phyloP scores from a whole-genome alignment of 2,797 vertebrate genomes.

The Lepus oiostolus region DNA sequence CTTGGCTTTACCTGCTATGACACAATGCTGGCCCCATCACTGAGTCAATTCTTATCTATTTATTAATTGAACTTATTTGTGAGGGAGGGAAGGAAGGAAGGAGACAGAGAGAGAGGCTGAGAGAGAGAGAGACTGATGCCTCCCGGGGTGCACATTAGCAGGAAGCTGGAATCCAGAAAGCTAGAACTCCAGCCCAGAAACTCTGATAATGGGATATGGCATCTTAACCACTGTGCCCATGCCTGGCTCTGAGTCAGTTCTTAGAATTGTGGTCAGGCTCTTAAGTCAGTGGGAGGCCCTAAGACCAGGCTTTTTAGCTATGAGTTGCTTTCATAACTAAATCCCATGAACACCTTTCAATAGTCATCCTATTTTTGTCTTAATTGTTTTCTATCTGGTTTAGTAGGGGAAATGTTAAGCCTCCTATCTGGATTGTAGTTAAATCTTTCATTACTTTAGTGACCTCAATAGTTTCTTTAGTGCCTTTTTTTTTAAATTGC shows the following conservation, averaged over 20 bases:
- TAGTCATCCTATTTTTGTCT: slow-evolving; percentile 12
- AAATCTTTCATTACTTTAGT: background rate
- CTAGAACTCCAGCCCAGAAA: too few species aligned
- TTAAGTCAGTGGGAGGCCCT: background rate
- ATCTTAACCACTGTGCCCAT: too few species aligned
- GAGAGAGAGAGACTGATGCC: too few species aligned
- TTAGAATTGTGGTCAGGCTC: background rate
- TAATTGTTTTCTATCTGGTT: background rate
- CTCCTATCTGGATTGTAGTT: background rate
- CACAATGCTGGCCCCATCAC: too few species aligned
- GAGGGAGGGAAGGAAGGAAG: too few species aligned
- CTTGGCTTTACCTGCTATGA: too few species aligned
- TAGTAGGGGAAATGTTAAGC: background rate
- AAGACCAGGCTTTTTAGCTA: background rate
- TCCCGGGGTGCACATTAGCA: too few species aligned
- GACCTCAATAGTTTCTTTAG: background rate
- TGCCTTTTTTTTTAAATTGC: background rate
- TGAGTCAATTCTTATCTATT: too few species aligned
- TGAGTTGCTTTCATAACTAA: background rate
- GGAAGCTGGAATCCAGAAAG: too few species aligned
- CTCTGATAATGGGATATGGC: too few species aligned
- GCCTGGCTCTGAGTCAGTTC: background rate
- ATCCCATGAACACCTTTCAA: background rate
- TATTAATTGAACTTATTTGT: too few species aligned
- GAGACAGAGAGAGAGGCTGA: too few species aligned